Evolutionary conservation across 2,797 vertebrate genomes (phyloP), one percentile per base, ranked within the genome.

Genomic region (Hephaestus fuliginosus): DNA sequence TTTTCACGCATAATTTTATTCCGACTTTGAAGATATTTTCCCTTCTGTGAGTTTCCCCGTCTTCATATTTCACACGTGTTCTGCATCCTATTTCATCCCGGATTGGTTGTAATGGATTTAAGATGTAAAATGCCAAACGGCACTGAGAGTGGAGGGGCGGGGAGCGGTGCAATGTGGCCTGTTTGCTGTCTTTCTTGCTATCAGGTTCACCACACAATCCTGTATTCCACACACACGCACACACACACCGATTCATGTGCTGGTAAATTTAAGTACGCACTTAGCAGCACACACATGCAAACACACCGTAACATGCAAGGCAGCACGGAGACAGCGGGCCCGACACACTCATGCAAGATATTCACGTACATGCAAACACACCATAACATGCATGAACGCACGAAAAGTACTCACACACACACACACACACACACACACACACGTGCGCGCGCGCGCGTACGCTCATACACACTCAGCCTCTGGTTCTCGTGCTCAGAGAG

Each of bases 71-170:
- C 87, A 92, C 88, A 86, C 90, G 11, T 80, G 85, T 88, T 88
- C 81, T 84, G 84, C 89, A 82, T 91, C 84, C 70, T 30, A 33
- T 78, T 85, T 90, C 86, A 90, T 80, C 86, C 83, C 39, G 74
- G 85, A 86, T 76, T 81, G 83, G 83, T 55, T 73, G 83, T 89
- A 87, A 92, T 87, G 90, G 90, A 88, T 92, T 91, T 88, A 89
- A 78, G 82, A 89, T 86, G 80, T 88, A 86, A 84, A 86, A 87
- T 30, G 74, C 53, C 63, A 61, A 57, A 78, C 81, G 72, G 68
- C 48, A 15, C 36, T 49, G 60, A 73, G 25, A 57, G 75, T 41
- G 25, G 51, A 33, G 53, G 58, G 57, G 14, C 36, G 30, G 8
- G 36, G 25, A 25, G 25, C 25, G 10, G 9, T 10, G 28, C 15